Percentiles rank a stretch among this genome's conserved stretches.
These are phyloP conservation scores for Dallia pectoralis DNA, from an alignment of 2,797 vertebrate genomes.

Conservation along the genomic window DNA sequence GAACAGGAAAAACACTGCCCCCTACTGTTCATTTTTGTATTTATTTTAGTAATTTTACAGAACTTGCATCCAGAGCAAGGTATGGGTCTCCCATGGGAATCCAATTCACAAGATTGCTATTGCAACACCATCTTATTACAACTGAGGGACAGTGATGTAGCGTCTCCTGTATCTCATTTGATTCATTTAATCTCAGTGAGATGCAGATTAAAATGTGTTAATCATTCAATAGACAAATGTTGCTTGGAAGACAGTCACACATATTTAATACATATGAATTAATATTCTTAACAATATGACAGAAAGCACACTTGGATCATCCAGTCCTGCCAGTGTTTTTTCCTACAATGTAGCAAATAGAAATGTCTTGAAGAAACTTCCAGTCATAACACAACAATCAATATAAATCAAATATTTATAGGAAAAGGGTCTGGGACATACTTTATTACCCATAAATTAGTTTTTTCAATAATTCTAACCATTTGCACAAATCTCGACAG, in stretches of 20 bases:
- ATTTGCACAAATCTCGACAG: neutral
- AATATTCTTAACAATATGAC: too few species aligned
- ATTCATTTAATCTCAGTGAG: neutral
- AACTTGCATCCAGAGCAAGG: too few species aligned
- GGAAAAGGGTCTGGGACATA: neutral
- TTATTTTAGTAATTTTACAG: too few species aligned
- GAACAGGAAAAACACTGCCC: neutral
- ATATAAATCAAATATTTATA: neutral
- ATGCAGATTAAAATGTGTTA: neutral
- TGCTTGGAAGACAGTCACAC: neutral
- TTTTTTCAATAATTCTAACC: too few species aligned
- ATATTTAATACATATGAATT: neutral
- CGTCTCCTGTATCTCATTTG: neutral
- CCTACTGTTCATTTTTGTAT: neutral
- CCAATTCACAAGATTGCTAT: too few species aligned
- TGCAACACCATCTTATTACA: too few species aligned
- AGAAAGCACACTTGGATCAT: constrained; percentile 31
- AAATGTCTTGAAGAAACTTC: neutral
- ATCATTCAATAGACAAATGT: neutral
- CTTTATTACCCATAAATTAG: constrained; percentile 12
- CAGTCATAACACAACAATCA: neutral
- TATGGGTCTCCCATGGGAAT: too few species aligned
- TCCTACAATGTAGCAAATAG: neutral
- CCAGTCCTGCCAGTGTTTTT: constrained; percentile 18
- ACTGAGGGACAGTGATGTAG: neutral